phyloP scores from a whole-genome alignment of 1,140 invertebrate genomes.

The Helicoverpa zea region DNA sequence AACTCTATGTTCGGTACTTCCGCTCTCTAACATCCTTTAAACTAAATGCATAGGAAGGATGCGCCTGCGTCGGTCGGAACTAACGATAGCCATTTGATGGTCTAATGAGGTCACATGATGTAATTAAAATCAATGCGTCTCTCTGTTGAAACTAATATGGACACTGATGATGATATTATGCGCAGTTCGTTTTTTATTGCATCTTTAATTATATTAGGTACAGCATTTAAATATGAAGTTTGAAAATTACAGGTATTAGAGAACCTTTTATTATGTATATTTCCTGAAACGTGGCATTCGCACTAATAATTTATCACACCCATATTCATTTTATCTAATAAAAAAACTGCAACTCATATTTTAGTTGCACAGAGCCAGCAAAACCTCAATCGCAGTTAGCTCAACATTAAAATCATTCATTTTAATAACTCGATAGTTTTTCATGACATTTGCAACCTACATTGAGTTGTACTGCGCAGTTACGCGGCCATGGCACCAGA shows the following conservation, averaged over 20 bases:
- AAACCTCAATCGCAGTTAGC: too few relatives aligned
- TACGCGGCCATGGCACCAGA: slow-evolving; percentile 17
- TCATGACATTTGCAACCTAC: background rate
- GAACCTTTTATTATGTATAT: too few relatives aligned
- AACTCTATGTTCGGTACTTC: background rate
- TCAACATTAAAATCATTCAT: too few relatives aligned
- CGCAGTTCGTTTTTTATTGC: background rate
- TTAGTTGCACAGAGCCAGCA: too few relatives aligned
- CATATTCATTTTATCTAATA: too few relatives aligned
- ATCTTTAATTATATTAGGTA: too few relatives aligned
- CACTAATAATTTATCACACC: too few relatives aligned
- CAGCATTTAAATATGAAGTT: too few relatives aligned
- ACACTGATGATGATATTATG: background rate
- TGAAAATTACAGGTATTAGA: too few relatives aligned
- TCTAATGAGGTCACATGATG: slow-evolving; percentile 24
- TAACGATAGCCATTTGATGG: slow-evolving; percentile 30
- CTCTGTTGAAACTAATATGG: background rate
- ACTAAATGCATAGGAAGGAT: slow-evolving; percentile 22
- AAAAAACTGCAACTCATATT: too few relatives aligned
- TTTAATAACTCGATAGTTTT: too few relatives aligned
- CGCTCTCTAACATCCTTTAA: slow-evolving; percentile 16
- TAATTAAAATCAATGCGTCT: slow-evolving; percentile 1
- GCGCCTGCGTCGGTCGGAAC: slow-evolving; percentile 23
- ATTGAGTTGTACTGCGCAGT: slow-evolving; percentile 17
- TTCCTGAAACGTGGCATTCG: too few relatives aligned